Percentiles rank a stretch among this genome's conserved stretches.
Conservation (phyloP, 2,888 invertebrate genomes). For the Trachelus stipa region DNA sequence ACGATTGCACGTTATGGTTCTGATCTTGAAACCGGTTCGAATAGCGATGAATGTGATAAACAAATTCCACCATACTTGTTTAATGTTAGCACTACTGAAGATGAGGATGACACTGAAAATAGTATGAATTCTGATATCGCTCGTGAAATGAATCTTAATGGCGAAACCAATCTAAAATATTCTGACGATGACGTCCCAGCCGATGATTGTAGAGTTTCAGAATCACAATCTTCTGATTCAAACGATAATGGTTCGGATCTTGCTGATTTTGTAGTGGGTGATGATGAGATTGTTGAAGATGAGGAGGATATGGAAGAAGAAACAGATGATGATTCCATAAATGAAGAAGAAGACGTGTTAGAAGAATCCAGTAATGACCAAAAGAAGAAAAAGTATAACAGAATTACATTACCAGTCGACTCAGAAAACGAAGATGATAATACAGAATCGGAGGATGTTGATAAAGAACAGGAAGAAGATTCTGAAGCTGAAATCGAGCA, state of each 20-base stretch:
- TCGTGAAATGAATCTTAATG: slow-evolving; percentile 52
- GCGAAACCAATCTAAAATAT: slow-evolving; percentile 33
- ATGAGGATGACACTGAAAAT: slow-evolving; percentile 13
- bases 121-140: slow-evolving; percentile 50
- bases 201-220: slow-evolving; percentile 55
- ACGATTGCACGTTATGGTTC: slow-evolving; percentile 30
- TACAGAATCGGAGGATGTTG: not conserved
- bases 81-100: slow-evolving; percentile 10
- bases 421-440: slow-evolving; percentile 6
- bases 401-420: not conserved
- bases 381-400: slow-evolving; percentile 1
- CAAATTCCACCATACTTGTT: slow-evolving; percentile 32
- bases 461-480: not conserved
- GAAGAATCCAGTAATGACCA: slow-evolving; percentile 6
- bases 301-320: slow-evolving; percentile 18
- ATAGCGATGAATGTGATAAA: slow-evolving; percentile 13
- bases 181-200: slow-evolving; percentile 53
- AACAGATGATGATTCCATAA: not conserved
- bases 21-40: slow-evolving; percentile 17
- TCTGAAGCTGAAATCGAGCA: not conserved
- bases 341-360: not conserved
- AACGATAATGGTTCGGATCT: slow-evolving; percentile 54
- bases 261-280: slow-evolving; percentile 49
- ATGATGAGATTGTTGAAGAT: slow-evolving; percentile 37
- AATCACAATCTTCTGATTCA: slow-evolving; percentile 50